These are phyloP conservation scores for Fregata magnificens DNA, from an alignment of 2,113 vertebrate genomes.

Conservation along the genomic window DNA sequence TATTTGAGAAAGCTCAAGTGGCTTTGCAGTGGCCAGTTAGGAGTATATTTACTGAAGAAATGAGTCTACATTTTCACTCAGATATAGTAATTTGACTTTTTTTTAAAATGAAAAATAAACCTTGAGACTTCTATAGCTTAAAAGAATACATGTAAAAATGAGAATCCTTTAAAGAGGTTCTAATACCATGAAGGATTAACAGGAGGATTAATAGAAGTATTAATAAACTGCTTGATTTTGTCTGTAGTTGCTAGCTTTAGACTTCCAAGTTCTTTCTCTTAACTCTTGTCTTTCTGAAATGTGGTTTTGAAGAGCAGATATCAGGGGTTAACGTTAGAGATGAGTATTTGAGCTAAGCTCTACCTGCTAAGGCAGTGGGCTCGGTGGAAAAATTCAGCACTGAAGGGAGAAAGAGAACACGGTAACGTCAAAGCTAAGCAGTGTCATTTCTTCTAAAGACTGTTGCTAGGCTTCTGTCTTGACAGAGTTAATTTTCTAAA, in stretches of 20 bases:
- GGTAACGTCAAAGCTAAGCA: neutral
- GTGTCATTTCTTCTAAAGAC: neutral
- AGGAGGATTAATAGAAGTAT: neutral
- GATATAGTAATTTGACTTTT: neutral
- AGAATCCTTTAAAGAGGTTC: neutral
- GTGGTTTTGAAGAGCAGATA: neutral
- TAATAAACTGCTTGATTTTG: neutral
- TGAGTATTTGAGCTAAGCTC: neutral
- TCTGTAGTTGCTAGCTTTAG: neutral
- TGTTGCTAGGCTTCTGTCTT: neutral
- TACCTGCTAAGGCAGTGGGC: neutral
- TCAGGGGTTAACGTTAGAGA: neutral
- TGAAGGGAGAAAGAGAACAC: neutral
- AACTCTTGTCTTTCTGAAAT: neutral
- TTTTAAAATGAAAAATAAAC: neutral
- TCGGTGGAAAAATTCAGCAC: neutral
- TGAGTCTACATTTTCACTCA: accelerated
- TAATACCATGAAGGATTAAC: neutral
- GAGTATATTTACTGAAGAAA: neutral
- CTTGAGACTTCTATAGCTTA: neutral
- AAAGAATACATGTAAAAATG: neutral
- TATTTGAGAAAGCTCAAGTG: neutral
- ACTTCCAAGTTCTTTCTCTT: neutral
- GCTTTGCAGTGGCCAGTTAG: neutral
- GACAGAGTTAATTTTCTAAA: neutral